Base-by-base conservation (phyloP, 2,797 vertebrate genomes). In the Eulemur coronatus region DNA sequence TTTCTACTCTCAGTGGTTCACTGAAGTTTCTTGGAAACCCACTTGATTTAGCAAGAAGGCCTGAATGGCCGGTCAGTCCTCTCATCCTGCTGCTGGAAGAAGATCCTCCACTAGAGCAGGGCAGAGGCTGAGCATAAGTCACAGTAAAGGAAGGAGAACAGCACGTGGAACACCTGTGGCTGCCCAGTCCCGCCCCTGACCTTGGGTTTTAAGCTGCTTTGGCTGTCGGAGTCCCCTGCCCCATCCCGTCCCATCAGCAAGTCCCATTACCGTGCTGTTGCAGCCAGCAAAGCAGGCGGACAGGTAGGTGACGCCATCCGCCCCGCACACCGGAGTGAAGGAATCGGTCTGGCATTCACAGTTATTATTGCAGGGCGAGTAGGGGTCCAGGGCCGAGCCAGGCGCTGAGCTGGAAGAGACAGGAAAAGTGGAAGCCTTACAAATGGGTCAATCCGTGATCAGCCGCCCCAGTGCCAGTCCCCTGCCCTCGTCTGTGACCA, bases 201-300 rank as follows among this genome's bases (percentile, higher is more conserved):
- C 76, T 12, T 6, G 7, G 70, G 48, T 50, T 33, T 18, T 28
- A 73, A 18, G 70, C 76, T 9, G 0, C 76, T 35, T 8, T 35
- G 14, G 43, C 69, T 48, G 38, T 41, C 41, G 2, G 2, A 1
- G 10, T 5, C 38, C 80, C 43, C 43, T 0, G 2, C 17, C 0
- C 0, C 17, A 38, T 24, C 88, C 69, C 24, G 0, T 17, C 38
- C 35, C 4, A 0, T 1, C 0, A 79, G 75, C 50, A 84, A 43
- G 65, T 9, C 52, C 70, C 63, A 55, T 97, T 97, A 99, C 99
- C 96, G 98, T 96, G 93, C 97, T 99, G 92, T 98, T 99, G 99
- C 99, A 99, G 98, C 99, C 99, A 38, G 99, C 99, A 5, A 99
- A 99, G 98, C 99, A 99, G 98, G 99, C 99, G 0, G 99, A 99